Percentiles rank a stretch among this genome's conserved stretches.
Evolutionary conservation across 1,140 invertebrate species (phyloP).

Genomic region (Neomicropteryx cornuta): DNA sequence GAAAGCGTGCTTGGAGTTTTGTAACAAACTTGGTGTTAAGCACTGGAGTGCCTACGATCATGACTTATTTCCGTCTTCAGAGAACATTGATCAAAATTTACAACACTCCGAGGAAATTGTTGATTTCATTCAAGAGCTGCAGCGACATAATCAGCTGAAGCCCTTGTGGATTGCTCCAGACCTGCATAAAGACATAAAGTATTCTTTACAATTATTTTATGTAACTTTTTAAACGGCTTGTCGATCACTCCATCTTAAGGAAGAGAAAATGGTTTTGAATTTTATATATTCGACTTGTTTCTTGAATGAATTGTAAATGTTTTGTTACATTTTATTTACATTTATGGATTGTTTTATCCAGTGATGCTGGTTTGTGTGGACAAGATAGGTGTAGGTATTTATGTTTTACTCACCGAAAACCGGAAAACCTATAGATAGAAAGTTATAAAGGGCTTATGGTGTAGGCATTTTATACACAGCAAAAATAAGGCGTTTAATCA

Average conservation of each 20-base stretch:
- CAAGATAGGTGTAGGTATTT: too few species aligned
- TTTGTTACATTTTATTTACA: too few species aligned
- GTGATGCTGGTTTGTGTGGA: too few species aligned
- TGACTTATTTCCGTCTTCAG: slow-evolving; percentile 36
- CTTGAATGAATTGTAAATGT: too few species aligned
- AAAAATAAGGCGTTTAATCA: too few species aligned
- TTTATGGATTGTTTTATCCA: too few species aligned
- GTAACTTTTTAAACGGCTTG: not conserved
- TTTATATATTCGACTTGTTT: too few species aligned
- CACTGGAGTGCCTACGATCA: slow-evolving; percentile 55
- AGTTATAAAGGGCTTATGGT: too few species aligned
- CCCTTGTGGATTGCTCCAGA: slow-evolving; percentile 53
- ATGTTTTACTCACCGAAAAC: too few species aligned
- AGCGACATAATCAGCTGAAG: slow-evolving; percentile 44
- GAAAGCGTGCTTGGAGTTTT: slow-evolving; percentile 53
- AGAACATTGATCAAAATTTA: slow-evolving; percentile 41
- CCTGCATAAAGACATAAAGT: slow-evolving; percentile 47
- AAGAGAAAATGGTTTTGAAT: too few species aligned
- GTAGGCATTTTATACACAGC: too few species aligned
- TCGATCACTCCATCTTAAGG: not conserved
- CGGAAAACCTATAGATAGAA: too few species aligned
- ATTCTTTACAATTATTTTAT: slow-evolving; percentile 6
- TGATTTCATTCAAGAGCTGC: slow-evolving; percentile 43
- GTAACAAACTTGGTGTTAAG: slow-evolving; percentile 47
- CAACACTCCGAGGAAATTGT: slow-evolving; percentile 45